A percentile compares a stretch with the other conserved stretches of the same genome.
Conservation (phyloP, 2,888 invertebrate genomes). For the Gastracanthus pulcherrimus region DNA sequence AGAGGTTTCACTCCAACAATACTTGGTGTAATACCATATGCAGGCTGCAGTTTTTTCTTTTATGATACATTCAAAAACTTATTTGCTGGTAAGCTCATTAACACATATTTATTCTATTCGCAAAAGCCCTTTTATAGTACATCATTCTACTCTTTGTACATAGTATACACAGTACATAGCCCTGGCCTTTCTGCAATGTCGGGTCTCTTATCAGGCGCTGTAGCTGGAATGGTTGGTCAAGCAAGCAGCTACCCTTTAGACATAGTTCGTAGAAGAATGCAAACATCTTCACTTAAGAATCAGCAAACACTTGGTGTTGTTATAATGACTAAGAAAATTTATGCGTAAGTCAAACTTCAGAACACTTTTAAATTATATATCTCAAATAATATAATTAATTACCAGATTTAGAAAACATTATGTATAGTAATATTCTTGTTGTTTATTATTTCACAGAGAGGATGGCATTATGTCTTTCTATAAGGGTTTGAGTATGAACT, state of each 20-base stretch:
- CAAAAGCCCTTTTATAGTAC: background rate
- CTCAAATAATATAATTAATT: background rate
- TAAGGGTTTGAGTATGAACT: slow-evolving; percentile 99
- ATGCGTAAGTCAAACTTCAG: slow-evolving; percentile 80
- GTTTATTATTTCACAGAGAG: slow-evolving; percentile 80
- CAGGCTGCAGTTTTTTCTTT: slow-evolving; percentile 97
- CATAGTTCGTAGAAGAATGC: slow-evolving; percentile 89
- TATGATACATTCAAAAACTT: slow-evolving; percentile 95
- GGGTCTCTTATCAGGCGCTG: slow-evolving; percentile 90
- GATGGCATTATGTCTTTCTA: slow-evolving; percentile 96
- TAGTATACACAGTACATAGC: slow-evolving; percentile 71
- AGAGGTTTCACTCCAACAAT: slow-evolving; percentile 94
- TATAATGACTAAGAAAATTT: slow-evolving; percentile 84
- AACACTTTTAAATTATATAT: slow-evolving; percentile 1
- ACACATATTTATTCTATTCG: background rate
- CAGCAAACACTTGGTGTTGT: slow-evolving; percentile 81
- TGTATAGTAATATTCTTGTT: background rate
- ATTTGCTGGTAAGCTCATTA: slow-evolving; percentile 82
- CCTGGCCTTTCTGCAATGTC: slow-evolving; percentile 79
- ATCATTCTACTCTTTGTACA: slow-evolving; percentile 26
- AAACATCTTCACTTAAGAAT: slow-evolving; percentile 81
- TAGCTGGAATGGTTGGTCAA: slow-evolving; percentile 96
- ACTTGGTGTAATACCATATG: slow-evolving; percentile 96
- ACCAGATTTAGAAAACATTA: background rate
- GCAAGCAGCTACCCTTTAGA: slow-evolving; percentile 97